Percentiles rank a stretch among this genome's conserved stretches.
Evolutionary conservation across 2,113 vertebrate genomes (phyloP).

Genomic region (Clarias batrachus): DNA sequence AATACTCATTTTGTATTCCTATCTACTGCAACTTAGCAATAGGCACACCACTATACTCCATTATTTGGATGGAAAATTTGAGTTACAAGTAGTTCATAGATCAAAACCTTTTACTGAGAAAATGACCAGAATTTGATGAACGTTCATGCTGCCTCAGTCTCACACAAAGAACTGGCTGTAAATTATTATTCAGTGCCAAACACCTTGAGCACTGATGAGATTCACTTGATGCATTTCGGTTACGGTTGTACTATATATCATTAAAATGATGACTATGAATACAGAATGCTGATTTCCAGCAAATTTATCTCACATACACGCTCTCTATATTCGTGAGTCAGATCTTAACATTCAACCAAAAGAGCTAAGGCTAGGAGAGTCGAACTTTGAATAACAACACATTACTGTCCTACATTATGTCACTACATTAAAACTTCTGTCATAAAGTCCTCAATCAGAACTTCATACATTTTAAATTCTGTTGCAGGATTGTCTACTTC

Average conservation of each 20-base stretch:
- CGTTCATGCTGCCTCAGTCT: background rate
- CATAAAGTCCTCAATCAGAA: background rate
- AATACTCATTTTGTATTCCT: background rate
- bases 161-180: background rate
- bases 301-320: background rate
- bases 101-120: background rate
- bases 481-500: background rate
- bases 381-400: background rate
- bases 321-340: background rate
- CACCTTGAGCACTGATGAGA: background rate
- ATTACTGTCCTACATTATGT: background rate
- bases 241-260: background rate
- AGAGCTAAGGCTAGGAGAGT: background rate
- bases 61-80: background rate
- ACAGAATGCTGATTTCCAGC: background rate
- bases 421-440: background rate
- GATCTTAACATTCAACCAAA: background rate
- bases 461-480: background rate
- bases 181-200: slow-evolving; percentile 1
- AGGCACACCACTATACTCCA: background rate
- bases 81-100: background rate
- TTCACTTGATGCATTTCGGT: background rate
- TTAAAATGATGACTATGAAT: background rate
- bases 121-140: background rate
- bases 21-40: background rate